Evolutionary conservation across 2,113 vertebrate genomes (phyloP).

Genomic region (Megatriorchis doriae): DNA sequence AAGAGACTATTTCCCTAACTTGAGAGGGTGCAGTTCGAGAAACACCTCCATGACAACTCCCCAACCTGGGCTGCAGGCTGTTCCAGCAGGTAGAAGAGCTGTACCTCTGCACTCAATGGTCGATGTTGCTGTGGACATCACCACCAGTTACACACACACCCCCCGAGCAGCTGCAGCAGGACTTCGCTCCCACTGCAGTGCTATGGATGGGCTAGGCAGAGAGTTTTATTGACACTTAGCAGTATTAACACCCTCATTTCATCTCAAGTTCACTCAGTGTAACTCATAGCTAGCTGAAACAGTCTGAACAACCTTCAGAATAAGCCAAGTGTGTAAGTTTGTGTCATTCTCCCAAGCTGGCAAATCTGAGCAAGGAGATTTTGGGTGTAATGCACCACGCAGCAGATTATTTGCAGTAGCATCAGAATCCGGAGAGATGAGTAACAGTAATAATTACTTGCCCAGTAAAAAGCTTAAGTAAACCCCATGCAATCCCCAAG

Average conservation of each 20-base stretch:
- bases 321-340: background rate
- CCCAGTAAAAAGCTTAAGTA: background rate
- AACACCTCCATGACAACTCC: background rate
- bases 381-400: background rate
- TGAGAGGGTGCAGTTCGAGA: background rate
- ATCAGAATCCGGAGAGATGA: background rate
- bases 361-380: background rate
- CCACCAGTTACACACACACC: background rate
- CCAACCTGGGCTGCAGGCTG: accelerated
- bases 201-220: background rate
- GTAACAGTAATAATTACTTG: background rate
- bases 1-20: background rate
- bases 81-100: background rate
- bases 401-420: background rate
- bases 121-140: background rate
- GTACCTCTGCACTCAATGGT: accelerated
- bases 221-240: background rate
- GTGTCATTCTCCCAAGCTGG: background rate
- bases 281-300: background rate
- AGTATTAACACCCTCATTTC: background rate
- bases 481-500: background rate
- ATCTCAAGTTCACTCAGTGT: background rate
- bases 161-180: background rate
- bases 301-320: background rate
- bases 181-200: background rate